Conservation (phyloP, 2,113 vertebrate species). For the Lagopus muta region DNA sequence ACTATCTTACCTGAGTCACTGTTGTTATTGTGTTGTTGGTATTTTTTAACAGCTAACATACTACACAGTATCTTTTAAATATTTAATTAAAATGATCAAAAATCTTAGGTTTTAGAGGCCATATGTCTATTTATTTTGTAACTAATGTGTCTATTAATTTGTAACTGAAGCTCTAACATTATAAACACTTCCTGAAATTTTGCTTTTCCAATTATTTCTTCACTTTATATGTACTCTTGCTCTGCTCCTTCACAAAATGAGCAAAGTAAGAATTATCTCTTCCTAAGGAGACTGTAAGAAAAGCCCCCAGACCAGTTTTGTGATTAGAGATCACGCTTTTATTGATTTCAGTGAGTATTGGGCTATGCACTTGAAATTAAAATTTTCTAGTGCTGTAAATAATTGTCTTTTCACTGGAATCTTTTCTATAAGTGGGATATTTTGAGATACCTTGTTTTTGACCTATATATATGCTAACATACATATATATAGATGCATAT, state of each 20-base stretch:
- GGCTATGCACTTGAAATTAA: neutral
- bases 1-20: neutral
- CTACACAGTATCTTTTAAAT: neutral
- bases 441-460: neutral
- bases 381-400: neutral
- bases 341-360: neutral
- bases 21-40: neutral
- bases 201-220: neutral
- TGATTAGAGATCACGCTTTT: neutral
- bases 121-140: neutral
- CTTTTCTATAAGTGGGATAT: neutral
- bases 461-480: neutral
- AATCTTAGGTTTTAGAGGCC: neutral
- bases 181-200: neutral
- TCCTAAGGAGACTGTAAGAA: neutral
- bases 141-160: neutral
- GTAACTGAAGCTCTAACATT: neutral
- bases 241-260: neutral
- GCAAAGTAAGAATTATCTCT: neutral
- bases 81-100: neutral
- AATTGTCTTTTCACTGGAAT: neutral
- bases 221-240: neutral
- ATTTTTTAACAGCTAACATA: neutral
- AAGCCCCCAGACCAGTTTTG: neutral
- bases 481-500: neutral